Base-by-base conservation (phyloP, 2,888 invertebrate genomes). In the Athripsodes cinereus region DNA sequence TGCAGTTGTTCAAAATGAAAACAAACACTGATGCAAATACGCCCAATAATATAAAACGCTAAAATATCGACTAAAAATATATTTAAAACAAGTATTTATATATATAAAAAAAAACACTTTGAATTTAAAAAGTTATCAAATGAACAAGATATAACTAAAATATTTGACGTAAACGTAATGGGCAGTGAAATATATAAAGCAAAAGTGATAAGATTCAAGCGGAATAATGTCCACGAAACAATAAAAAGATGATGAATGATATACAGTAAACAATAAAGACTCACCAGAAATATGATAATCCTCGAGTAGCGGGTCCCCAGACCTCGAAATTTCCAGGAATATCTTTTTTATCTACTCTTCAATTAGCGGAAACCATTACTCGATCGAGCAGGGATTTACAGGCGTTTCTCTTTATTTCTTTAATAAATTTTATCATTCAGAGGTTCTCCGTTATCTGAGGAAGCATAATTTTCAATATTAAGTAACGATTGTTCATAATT, bases 401-500 rank as follows among this genome's bases (percentile, higher is more conserved):
- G 40, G 2, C 26, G 3, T n/a, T 40, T n/a, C 13, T 40, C 40
- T 40, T 13, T 3, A 13, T 40, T 40, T 40, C 13, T 13, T 40
- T 40, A 8, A n/a, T n/a, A 40, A 40, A 40, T 40, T 40, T 40
- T 40, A 2, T 40, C 40, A 40, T 13, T 40, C n/a, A 40, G 16
- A 34, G 49, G 40, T 46, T 48, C 31, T 59, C 55, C 40, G 40
- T 40, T 13, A 40, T 16, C 40, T 40, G 40, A 65, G 68, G 70
- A 73, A 70, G 74, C 75, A 76, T 80, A 78, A 31, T 79, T 81
- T 77, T 75, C 75, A 78, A 77, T 76, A 71, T 77, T 78, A 68
- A 72, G 73, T 76, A 78, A 79, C 74, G 78, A 79, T 74, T 77
- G 78, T 73, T 80, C 80, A 81, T 81, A 70, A n/a, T 74, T 75